Base-by-base conservation (phyloP, 2,113 vertebrate species). In the Girardinichthys multiradiatus region DNA sequence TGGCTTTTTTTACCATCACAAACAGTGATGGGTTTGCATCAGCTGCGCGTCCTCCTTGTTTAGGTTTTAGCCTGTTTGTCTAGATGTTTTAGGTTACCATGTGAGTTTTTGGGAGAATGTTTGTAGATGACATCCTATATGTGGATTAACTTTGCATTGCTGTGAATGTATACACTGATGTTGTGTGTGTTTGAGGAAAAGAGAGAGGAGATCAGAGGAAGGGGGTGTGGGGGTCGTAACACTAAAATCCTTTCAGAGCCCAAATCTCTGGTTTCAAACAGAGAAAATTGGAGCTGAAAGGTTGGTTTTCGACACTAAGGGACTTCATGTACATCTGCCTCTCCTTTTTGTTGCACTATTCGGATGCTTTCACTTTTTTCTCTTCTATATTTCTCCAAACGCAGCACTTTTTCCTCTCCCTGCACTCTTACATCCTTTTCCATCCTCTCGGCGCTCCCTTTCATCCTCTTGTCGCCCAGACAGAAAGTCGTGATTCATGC, bases 201-300 rank as follows among this genome's bases (percentile, higher is more conserved):
- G 64, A 54, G 78, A 24, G 30, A 4, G 68, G n/a, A 4, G 64
- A 24, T n/a, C 29, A 30, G 26, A 19, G 68, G 26, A 6, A 6
- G 27, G 57, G 33, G 4, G 62, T n/a, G n/a, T n/a, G 57, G 70
- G 67, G 79, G 70, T 17, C 79, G 57, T 76, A 77, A 78, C 70
- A 74, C 42, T 65, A 60, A 42, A 80, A 85, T 86, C 70, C 91
- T 90, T 87, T 91, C 77, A 92, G 78, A 84, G 83, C 69, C 71
- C 76, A 74, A 74, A 76, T 80, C 78, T 91, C 90, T 86, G 87
- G 87, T 86, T 86, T 90, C 94, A 91, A 89, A 88, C 91, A 80
- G 93, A 81, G 93, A 91, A 93, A 92, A 94, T 90, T 93, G 89
- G 83, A 86, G 86, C 85, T 92, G 90, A 90, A 92, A 92, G 92